Percentiles rank a stretch among this genome's conserved stretches.
These are phyloP conservation scores for Hypothenemus hampei DNA, from an alignment of 1,140 invertebrate genomes.

Conservation along the genomic window DNA sequence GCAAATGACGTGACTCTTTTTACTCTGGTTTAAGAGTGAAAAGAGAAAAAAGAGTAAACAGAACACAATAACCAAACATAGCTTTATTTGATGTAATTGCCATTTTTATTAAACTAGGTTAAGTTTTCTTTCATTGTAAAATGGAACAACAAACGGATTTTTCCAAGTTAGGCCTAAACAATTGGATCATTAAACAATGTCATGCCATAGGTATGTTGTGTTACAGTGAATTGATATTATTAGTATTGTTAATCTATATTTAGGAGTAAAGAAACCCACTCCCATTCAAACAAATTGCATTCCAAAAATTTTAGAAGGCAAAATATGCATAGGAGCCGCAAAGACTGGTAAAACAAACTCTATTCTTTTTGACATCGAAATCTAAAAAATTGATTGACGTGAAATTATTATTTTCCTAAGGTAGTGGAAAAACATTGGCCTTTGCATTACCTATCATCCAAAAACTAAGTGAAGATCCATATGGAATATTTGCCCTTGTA, in stretches of 20 bases:
- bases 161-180: constrained; percentile 21
- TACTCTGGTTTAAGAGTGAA: too few species aligned
- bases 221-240: not conserved
- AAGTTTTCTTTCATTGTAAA: too few species aligned
- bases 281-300: constrained; percentile 82
- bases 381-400: not conserved
- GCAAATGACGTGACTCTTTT: too few species aligned
- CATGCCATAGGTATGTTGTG: constrained; percentile 23
- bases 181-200: constrained; percentile 39
- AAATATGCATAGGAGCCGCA: constrained; percentile 90
- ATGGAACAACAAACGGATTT: too few species aligned
- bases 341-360: constrained; percentile 77
- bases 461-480: constrained; percentile 84
- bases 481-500: constrained; percentile 91
- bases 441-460: constrained; percentile 96
- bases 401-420: not conserved
- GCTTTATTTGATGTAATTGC: too few species aligned
- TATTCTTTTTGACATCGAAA: not conserved
- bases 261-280: constrained; percentile 76
- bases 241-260: constrained; percentile 25
- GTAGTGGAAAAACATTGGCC: constrained; percentile 93
- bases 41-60: too few species aligned
- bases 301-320: constrained; percentile 71
- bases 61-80: too few species aligned
- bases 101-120: too few species aligned